Evolutionary conservation across 2,113 vertebrate species (phyloP), one percentile per base, ranked within the genome.

Genomic region (Aspidoscelis tigris): DNA sequence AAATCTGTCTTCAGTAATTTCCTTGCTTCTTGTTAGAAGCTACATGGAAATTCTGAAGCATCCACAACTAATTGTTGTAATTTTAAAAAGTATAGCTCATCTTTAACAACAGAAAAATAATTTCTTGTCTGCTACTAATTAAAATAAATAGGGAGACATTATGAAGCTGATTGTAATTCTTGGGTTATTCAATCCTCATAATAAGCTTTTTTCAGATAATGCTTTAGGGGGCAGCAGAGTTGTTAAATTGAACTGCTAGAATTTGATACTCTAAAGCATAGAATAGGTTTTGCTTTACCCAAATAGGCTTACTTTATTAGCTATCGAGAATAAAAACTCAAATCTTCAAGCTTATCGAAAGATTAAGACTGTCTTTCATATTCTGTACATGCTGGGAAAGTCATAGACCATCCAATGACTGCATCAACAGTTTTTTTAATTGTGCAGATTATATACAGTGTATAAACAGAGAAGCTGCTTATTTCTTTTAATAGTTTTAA

Each of bases 141-240:
- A 85, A 78, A 87, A 43, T 41, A 21, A 20, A 77, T 68, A 24
- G 6, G 4, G 66, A 2, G 64, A 41, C 18, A 66, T 66, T 7
- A 2, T 50, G 82, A 55, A 47, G 20, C 21, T 87, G 2, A 1
- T 11, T 65, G 22, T 61, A 71, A 78, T 85, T 58, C 53, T 21
- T 1, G 24, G 69, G 4, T 6, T 33, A 0, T 76, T 71, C 80
- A 66, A 58, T 0, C 0, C 1, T 0, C 43, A 2, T 26, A 76
- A 64, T 68, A 86, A 4, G 2, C 70, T 84, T 33, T 89, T 88
- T 76, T 11, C 9, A 78, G 81, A 39, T 44, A 83, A 12, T 77
- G 24, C 93, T 1, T 89, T 87, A 93, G 94, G 5, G 88, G 92
- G 92, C 91, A 91, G 93, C 85, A 92, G 78, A 87, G 80, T 73